A percentile compares a stretch with the other conserved stretches of the same genome.
phyloP scores from a whole-genome alignment of 2,797 vertebrate genomes.

The Arctocebus calabarensis region DNA sequence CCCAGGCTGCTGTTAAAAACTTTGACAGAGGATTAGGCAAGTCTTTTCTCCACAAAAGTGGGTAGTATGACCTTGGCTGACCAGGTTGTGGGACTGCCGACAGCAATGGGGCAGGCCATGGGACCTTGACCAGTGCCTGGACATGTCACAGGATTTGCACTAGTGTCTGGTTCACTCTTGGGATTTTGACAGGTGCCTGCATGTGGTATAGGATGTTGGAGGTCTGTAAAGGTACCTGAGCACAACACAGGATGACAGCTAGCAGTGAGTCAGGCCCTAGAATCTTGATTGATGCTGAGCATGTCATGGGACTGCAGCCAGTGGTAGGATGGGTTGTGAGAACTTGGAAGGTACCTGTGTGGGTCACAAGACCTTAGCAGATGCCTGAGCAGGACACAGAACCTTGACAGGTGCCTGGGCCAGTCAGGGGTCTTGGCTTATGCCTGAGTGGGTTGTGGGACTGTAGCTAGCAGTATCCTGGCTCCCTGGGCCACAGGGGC shows the following conservation, averaged over 20 bases:
- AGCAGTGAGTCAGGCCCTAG: no score
- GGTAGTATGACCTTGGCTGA: not conserved
- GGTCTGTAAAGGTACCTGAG: not conserved
- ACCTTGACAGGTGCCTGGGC: not conserved
- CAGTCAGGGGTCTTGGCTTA: no score
- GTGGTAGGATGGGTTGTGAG: not conserved
- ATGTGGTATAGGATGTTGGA: not conserved
- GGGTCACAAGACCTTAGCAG: no score
- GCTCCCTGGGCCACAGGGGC: not conserved
- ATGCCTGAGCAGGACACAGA: no score
- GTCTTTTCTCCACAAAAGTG: not conserved
- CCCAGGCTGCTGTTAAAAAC: not conserved
- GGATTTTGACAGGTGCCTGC: not conserved
- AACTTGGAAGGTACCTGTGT: not conserved
- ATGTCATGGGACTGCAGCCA: not conserved
- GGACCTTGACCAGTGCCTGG: not conserved
- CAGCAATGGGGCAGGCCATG: not conserved
- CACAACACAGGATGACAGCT: no score
- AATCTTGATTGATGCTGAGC: no score
- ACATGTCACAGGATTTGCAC: no score
- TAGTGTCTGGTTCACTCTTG: no score
- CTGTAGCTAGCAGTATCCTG: not conserved
- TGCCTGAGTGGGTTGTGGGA: not conserved
- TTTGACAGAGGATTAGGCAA: not conserved
- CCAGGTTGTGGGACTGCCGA: not conserved